These are phyloP conservation scores for Dasypolia templi DNA, from an alignment of 2,888 invertebrate genomes.

Conservation along the genomic window DNA sequence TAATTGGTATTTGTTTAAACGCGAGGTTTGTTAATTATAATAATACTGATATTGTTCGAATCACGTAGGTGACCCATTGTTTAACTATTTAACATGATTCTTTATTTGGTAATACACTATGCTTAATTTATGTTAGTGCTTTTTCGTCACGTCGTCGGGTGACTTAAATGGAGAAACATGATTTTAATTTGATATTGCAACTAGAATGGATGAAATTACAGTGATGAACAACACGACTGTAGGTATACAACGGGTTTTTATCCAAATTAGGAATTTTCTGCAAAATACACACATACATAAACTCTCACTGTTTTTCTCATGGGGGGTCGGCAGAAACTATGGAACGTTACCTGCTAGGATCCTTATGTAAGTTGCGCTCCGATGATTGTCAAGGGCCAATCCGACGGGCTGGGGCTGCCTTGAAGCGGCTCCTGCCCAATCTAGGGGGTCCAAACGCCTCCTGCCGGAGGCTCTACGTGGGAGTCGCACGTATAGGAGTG, in stretches of 20 bases:
- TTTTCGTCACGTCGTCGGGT: neutral
- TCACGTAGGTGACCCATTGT: conserved; percentile 32
- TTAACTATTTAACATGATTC: conserved; percentile 28
- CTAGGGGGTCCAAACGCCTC: no score
- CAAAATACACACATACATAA: neutral
- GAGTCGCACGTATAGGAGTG: no score
- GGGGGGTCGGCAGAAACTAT: neutral
- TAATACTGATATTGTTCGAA: conserved; percentile 41
- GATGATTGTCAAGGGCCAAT: no score
- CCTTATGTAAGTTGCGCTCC: no score
- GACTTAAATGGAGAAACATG: conserved; percentile 7
- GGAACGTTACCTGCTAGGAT: neutral
- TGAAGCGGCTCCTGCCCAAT: no score
- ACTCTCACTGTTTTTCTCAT: neutral
- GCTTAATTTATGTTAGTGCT: conserved; percentile 11
- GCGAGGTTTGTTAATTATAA: conserved; percentile 47
- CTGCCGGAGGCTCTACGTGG: no score
- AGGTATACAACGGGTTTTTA: neutral
- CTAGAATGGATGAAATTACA: neutral
- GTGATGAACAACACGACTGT: neutral
- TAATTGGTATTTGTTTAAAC: conserved; percentile 53
- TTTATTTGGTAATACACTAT: conserved; percentile 15
- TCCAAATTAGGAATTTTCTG: neutral
- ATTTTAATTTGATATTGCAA: neutral
- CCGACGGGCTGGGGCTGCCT: no score